These are phyloP conservation scores for Parauchenoglanis punctatus DNA, from an alignment of 2,797 vertebrate genomes.

Conservation along the genomic window DNA sequence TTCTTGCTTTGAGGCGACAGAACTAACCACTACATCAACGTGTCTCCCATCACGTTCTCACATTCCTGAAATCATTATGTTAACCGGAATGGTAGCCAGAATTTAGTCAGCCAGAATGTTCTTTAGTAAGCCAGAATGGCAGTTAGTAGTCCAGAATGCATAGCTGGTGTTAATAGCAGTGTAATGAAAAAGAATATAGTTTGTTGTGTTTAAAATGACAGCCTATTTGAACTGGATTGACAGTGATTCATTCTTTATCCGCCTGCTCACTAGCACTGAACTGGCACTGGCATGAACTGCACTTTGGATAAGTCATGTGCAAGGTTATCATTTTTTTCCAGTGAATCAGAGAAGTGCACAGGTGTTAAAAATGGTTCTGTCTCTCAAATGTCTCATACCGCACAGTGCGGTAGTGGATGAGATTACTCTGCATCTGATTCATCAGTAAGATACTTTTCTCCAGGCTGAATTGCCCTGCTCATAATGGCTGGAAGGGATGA, in stretches of 20 bases:
- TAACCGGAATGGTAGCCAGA: neutral
- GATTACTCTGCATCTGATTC: slow-evolving; percentile 11
- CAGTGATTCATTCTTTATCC: neutral
- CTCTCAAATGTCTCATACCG: neutral
- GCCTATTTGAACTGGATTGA: neutral
- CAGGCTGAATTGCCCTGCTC: neutral
- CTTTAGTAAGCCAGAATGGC: neutral
- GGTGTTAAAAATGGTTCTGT: slow-evolving; percentile 9
- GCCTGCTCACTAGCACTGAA: neutral
- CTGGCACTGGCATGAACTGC: neutral
- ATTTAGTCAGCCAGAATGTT: neutral
- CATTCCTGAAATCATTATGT: neutral
- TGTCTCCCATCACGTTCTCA: no score
- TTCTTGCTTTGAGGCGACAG: no score
- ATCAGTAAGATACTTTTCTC: neutral
- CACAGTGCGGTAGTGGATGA: neutral
- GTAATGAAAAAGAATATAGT: neutral
- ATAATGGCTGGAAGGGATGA: neutral
- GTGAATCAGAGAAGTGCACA: slow-evolving; percentile 4
- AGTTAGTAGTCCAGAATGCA: neutral
- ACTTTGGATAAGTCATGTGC: slow-evolving; percentile 1
- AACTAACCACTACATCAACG: no score
- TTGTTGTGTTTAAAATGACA: neutral
- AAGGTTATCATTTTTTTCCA: slow-evolving; percentile 8
- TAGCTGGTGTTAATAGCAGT: neutral